Evolutionary conservation across 2,888 invertebrate genomes (phyloP), one percentile per base, ranked within the genome.

Genomic region (Napeogenes sylphis): DNA sequence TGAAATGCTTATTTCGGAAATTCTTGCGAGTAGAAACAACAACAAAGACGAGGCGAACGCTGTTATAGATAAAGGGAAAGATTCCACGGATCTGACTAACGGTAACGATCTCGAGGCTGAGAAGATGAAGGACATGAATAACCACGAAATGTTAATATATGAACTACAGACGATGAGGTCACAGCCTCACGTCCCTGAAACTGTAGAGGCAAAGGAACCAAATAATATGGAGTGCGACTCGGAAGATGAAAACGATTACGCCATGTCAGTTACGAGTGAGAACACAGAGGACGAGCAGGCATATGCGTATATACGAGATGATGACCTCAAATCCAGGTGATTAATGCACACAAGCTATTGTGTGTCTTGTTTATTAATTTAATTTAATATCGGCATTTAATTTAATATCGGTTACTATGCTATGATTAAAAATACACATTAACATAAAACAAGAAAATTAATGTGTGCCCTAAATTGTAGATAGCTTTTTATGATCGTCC

Each of bases 141-240:
- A 93, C 78, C 94, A 94, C 76, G 94, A 94, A 83, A 91, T 94
- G 83, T 88, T 94, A 73, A 94, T 94, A 73, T 92, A 93, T 66
- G 94, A 94, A 78, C 77, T 94, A 80, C 92, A 94, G 72, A 92
- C 91, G 61, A 94, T 94, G 94, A 91, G 92, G 63, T 90, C 90
- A 57, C 85, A 86, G 68, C 81, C 87, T 0, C 84, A 84, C 68
- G 83, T 90, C 64, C 83, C 85, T 4, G 84, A 85, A 42, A 68
- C 63, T 56, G 66, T 82, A 58, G 83, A 83, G 13, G 69, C 75
- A 14, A 66, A 68, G 47, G 84, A 85, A 55, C 77, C 69, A 63
- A 83, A 82, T 66, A 71, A 70, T 8, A 73, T 71, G 63, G 80
- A 78, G 59, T 86, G 84, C 66, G 90, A 88, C 70, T 89, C 89